A percentile compares a stretch with the other conserved stretches of the same genome.
These are phyloP conservation scores for Virgularia gustaviana DNA, from an alignment of 92 coral and sea anemone species.

Conservation along the genomic window DNA sequence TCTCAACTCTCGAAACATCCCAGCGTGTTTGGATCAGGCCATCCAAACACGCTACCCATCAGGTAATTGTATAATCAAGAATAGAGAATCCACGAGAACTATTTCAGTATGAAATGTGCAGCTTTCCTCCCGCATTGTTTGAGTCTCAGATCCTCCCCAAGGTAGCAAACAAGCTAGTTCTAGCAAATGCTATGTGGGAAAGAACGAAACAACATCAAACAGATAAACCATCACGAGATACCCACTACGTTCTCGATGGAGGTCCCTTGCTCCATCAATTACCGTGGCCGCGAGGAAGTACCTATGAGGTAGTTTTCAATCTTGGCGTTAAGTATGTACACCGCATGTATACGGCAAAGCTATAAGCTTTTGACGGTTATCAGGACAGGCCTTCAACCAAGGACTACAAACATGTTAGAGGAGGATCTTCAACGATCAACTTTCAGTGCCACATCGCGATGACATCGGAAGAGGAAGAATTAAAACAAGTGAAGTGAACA, in stretches of 20 bases:
- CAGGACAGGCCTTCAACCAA: background rate
- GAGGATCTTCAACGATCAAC: no score
- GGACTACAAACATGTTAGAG: background rate
- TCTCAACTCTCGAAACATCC: no score
- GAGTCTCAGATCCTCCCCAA: constrained; percentile 50
- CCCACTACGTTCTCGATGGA: constrained; percentile 41
- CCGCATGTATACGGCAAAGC: background rate
- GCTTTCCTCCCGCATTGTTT: no score
- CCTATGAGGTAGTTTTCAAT: constrained; percentile 16
- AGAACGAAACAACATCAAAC: constrained; percentile 16
- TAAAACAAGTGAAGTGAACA: no score
- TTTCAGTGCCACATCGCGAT: no score
- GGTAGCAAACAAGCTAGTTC: constrained; percentile 52
- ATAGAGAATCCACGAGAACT: no score
- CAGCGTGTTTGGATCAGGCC: no score
- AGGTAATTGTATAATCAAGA: no score
- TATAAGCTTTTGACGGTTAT: background rate
- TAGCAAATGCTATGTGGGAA: constrained; percentile 55
- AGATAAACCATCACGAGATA: background rate
- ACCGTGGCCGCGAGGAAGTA: constrained; percentile 37
- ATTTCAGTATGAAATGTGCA: no score
- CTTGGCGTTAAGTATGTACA: constrained; percentile 20
- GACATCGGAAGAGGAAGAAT: no score
- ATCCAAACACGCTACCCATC: no score
- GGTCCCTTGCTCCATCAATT: constrained; percentile 51